phyloP scores from a whole-genome alignment of 1,140 invertebrate species.

The Vanessa atalanta region DNA sequence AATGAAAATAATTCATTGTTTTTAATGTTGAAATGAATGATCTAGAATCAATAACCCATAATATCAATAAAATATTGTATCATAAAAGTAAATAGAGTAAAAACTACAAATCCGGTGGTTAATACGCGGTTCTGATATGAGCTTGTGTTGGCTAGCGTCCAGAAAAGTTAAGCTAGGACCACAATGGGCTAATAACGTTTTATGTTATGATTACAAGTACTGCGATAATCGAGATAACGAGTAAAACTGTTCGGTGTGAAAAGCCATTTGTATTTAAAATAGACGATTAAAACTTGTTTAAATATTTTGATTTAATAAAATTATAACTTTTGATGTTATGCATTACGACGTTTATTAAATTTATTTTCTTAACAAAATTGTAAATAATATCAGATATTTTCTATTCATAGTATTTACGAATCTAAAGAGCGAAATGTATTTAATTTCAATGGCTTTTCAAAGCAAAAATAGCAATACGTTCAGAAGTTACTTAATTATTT shows the following conservation, averaged over 20 bases:
- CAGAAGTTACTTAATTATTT: too few relatives aligned
- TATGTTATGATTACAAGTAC: conserved; percentile 6
- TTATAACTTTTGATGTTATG: too few relatives aligned
- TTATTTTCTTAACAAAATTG: too few relatives aligned
- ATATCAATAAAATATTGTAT: neutral
- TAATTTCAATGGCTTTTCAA: too few relatives aligned
- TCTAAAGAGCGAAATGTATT: too few relatives aligned
- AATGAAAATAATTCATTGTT: too few relatives aligned
- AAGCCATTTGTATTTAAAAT: conserved; percentile 1
- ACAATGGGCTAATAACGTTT: neutral
- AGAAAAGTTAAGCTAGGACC: neutral
- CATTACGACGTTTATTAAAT: too few relatives aligned
- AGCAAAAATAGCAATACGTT: too few relatives aligned
- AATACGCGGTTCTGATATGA: neutral
- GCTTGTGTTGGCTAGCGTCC: neutral
- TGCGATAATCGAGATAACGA: conserved; percentile 1
- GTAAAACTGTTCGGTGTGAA: neutral
- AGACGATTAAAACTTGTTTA: neutral
- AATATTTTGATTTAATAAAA: neutral
- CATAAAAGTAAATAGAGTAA: conserved; percentile 5
- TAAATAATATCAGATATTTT: too few relatives aligned
- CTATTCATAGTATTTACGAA: too few relatives aligned
- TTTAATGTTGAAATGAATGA: too few relatives aligned
- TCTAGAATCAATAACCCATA: neutral
- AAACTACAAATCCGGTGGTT: conserved; percentile 4